Evolutionary conservation across 2,797 vertebrate genomes (phyloP), one percentile per base, ranked within the genome.

Genomic region (Picus viridis): DNA sequence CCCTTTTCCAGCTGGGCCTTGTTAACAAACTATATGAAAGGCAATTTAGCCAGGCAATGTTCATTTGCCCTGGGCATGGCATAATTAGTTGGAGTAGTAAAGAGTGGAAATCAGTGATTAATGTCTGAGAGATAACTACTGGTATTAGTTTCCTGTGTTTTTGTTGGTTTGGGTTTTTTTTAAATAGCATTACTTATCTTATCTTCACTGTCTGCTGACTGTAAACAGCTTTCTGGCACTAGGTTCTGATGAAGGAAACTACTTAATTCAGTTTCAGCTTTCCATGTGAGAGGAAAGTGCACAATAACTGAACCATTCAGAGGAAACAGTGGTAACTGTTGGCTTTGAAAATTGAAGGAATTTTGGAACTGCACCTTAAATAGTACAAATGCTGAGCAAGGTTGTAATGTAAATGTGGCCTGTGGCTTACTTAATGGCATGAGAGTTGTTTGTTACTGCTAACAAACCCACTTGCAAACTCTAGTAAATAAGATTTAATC

Each of bases 41-140:
- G 34, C 77, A 92, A 9, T 89, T 90, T 89, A 89, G 73, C 57
- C 22, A 70, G 59, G 57, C 56, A 90, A 11, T 64, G 53, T 67
- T 89, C 73, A 71, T 18, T 88, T 22, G 54, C 74, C 71, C 29
- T 87, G 91, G 82, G 76, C 87, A 71, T 71, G 65, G 45, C 41
- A 16, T 91, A 92, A 91, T 89, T 95, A 77, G 53, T 34, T 88
- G 61, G 91, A 76, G 74, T 88, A 84, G 87, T 89, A 83, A 93
- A 89, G 92, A 90, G 68, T 94, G 76, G 85, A 92, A 95, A 95
- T 92, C 80, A 93, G 84, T 96, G 92, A 95, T 94, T 94, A 96
- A 95, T 95, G 85, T 86, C 82, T 79, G 76, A 81, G 49, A 95
- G 94, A 93, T 95, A 96, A 92, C 89, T 91, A 73, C 84, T 84